Conservation (phyloP, 2,113 vertebrate genomes). For the Thunnus maccoyii region DNA sequence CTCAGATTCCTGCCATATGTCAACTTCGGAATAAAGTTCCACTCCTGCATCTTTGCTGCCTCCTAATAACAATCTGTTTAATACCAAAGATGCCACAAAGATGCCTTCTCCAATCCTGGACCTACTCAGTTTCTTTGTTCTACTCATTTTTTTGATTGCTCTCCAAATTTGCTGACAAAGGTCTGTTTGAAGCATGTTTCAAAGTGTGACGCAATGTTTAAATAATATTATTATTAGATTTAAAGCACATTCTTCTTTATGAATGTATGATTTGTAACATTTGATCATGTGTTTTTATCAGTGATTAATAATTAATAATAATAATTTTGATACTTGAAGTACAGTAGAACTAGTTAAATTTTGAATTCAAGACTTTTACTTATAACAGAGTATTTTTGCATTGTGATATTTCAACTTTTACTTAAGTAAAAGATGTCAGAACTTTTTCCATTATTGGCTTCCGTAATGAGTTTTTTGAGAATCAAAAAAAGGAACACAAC, state of each 20-base stretch:
- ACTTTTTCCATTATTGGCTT: not conserved
- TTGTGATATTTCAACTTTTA: not conserved
- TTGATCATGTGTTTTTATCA: slow-evolving; percentile 35
- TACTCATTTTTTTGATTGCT: not conserved
- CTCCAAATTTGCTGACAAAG: not conserved
- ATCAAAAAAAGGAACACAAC: no score
- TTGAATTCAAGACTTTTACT: no score
- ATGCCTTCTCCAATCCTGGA: slow-evolving; percentile 10
- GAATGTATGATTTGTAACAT: slow-evolving; percentile 8
- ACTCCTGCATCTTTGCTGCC: slow-evolving; percentile 46
- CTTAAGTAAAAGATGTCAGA: not conserved
- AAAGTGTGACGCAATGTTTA: slow-evolving; percentile 21
- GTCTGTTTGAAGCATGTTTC: slow-evolving; percentile 22
- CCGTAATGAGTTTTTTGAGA: not conserved
- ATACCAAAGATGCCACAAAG: slow-evolving; percentile 34
- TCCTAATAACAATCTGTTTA: slow-evolving; percentile 73
- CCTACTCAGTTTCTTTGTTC: slow-evolving; percentile 42
- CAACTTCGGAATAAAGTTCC: slow-evolving; percentile 75
- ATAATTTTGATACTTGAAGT: no score
- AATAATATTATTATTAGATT: not conserved
- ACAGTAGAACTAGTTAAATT: no score
- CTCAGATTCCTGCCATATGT: slow-evolving; percentile 77
- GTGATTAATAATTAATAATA: not conserved
- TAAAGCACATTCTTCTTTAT: slow-evolving; percentile 15
- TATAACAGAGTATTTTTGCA: no score